Evolutionary conservation across 2,797 vertebrate species (phyloP).

Genomic region (Eupleurogrammus muticus): DNA sequence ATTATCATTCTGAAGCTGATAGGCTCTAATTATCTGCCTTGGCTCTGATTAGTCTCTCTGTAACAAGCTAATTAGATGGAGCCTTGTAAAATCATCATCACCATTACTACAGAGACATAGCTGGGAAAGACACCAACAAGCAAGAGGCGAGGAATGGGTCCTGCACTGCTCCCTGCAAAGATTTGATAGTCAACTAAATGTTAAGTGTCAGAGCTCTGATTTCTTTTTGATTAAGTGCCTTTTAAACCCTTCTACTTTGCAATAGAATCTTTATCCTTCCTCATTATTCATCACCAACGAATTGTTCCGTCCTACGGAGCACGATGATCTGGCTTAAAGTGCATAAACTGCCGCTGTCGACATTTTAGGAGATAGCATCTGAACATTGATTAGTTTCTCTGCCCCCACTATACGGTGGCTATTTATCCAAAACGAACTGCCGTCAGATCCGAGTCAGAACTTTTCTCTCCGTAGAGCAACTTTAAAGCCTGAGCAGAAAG

Average conservation of each 20-base stretch:
- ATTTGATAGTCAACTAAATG: conserved; percentile 76
- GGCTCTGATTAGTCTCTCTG: conserved; percentile 82
- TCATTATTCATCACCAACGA: conserved; percentile 74
- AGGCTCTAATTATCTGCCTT: conserved; percentile 81
- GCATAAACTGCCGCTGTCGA: conserved; percentile 74
- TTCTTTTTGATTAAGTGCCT: conserved; percentile 77
- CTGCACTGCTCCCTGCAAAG: conserved; percentile 53
- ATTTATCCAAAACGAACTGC: conserved; percentile 76
- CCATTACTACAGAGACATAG: conserved; percentile 78
- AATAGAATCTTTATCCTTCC: conserved; percentile 66
- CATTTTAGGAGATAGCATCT: conserved; percentile 78
- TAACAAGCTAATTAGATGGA: conserved; percentile 83
- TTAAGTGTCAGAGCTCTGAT: conserved; percentile 76
- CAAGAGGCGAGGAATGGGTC: conserved; percentile 63
- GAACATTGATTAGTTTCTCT: conserved; percentile 80
- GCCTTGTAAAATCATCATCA: conserved; percentile 82
- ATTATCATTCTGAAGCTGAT: conserved; percentile 81
- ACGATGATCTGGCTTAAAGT: conserved; percentile 75
- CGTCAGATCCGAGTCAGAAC: conserved; percentile 71
- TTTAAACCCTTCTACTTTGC: conserved; percentile 62
- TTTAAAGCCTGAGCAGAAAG: conserved; percentile 78
- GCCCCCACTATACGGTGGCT: conserved; percentile 65
- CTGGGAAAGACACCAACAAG: conserved; percentile 74
- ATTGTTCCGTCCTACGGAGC: conserved; percentile 67
- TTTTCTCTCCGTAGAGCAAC: conserved; percentile 69